A percentile compares a stretch with the other conserved stretches of the same genome.
phyloP scores from a whole-genome alignment of 2,113 vertebrate species.

The Brienomyrus brachyistius region DNA sequence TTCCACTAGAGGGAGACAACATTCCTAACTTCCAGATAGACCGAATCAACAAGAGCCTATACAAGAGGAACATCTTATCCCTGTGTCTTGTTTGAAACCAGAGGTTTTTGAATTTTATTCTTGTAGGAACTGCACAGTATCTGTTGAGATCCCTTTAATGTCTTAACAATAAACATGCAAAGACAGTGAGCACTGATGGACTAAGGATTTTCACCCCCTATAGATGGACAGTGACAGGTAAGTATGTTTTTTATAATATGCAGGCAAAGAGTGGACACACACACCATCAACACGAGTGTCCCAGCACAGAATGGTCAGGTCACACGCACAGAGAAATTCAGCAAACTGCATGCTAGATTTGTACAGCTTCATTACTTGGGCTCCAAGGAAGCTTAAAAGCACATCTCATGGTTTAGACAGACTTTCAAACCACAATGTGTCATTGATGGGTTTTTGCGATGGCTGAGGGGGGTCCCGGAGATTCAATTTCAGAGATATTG shows the following conservation, averaged over 20 bases:
- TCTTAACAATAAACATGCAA: slow-evolving; percentile 39
- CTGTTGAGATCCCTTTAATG: slow-evolving; percentile 47
- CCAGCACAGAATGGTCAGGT: not conserved
- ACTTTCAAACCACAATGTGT: slow-evolving; percentile 27
- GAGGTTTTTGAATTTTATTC: slow-evolving; percentile 46
- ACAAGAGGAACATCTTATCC: slow-evolving; percentile 4
- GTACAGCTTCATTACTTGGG: slow-evolving; percentile 18
- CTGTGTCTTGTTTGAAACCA: slow-evolving; percentile 32
- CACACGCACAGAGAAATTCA: not conserved
- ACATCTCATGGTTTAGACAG: not conserved
- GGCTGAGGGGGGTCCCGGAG: slow-evolving; percentile 32
- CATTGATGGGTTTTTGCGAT: slow-evolving; percentile 37
- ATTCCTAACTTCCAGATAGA: slow-evolving; percentile 36
- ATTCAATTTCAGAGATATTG: slow-evolving; percentile 57
- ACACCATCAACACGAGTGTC: not conserved
- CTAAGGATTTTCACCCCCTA: not conserved
- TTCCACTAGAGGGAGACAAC: slow-evolving; percentile 62
- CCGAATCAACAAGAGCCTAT: not conserved
- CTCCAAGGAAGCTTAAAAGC: slow-evolving; percentile 27
- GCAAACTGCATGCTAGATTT: not conserved
- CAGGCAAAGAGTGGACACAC: not conserved
- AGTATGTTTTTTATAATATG: slow-evolving; percentile 20
- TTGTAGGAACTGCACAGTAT: slow-evolving; percentile 46
- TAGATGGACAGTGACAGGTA: slow-evolving; percentile 44
- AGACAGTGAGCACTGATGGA: slow-evolving; percentile 26